Evolutionary conservation across 2,888 invertebrate species (phyloP).

Genomic region (Synergus itoensis): DNA sequence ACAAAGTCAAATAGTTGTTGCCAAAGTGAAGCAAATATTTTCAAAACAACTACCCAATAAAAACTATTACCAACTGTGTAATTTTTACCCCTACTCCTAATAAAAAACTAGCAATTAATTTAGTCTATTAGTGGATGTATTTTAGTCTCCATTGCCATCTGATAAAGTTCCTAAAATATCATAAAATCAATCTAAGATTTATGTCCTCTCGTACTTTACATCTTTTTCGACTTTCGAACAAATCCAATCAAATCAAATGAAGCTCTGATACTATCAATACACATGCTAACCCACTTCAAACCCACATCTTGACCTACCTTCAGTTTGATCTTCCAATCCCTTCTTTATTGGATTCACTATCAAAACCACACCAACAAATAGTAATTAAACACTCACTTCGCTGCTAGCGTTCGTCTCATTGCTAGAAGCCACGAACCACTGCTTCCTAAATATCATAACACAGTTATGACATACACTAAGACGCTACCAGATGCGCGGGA

Average conservation of each 20-base stretch:
- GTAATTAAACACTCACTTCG: slow-evolving; percentile 5
- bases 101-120: no score
- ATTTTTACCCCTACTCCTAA: no score
- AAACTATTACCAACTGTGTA: no score
- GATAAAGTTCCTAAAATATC: not conserved
- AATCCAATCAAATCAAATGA: slow-evolving; percentile 21
- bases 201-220: not conserved
- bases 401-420: not conserved
- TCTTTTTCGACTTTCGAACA: not conserved
- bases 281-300: not conserved
- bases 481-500: not conserved
- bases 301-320: slow-evolving; percentile 22
- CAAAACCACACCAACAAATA: slow-evolving; percentile 10
- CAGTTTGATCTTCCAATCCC: not conserved
- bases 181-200: not conserved
- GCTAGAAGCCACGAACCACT: not conserved
- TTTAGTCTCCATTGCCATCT: not conserved
- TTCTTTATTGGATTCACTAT: slow-evolving; percentile 11
- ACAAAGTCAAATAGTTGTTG: no score
- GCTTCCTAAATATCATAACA: not conserved
- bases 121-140: no score
- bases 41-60: no score
- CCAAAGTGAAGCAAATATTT: no score
- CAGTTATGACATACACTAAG: slow-evolving; percentile 30
- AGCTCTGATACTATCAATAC: slow-evolving; percentile 1